phyloP scores from a whole-genome alignment of 92 coral and sea anemone species.

The Nematostella vectensis region DNA sequence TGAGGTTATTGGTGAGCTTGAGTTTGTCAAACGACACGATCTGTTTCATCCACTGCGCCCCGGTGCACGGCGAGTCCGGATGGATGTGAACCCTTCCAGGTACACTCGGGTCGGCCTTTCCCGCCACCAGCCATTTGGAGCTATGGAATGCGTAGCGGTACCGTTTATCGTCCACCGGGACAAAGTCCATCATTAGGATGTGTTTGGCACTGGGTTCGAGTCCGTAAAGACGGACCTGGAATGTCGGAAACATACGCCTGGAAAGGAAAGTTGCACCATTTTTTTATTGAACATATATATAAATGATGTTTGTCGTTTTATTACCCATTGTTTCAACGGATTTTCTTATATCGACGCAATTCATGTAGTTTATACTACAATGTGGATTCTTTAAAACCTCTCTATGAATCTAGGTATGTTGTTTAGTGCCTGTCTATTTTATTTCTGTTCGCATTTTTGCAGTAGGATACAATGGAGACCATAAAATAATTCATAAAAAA shows the following conservation, averaged over 20 bases:
- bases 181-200: constrained; percentile 99
- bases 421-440: no score
- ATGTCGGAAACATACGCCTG: constrained; percentile 97
- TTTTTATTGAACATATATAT: not conserved
- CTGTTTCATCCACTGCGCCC: constrained; percentile 99
- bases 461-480: no score
- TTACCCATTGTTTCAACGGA: no score
- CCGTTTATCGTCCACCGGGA: constrained; percentile 96
- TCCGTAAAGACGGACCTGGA: constrained; percentile 89
- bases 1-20: constrained; percentile 89
- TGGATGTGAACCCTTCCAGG: constrained; percentile 99
- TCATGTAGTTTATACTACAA: no score
- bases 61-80: constrained; percentile 99
- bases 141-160: constrained; percentile 99
- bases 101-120: constrained; percentile 98
- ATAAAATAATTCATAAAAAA: no score
- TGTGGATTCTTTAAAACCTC: no score
- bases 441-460: no score
- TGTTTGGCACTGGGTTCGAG: constrained; percentile 88
- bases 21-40: constrained; percentile 98
- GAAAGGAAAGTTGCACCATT: not conserved
- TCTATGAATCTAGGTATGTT: no score
- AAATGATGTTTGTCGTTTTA: no score
- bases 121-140: constrained; percentile 99
- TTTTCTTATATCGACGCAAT: no score